These are phyloP conservation scores for Euphydryas editha DNA, from an alignment of 2,888 invertebrate genomes.

Conservation along the genomic window DNA sequence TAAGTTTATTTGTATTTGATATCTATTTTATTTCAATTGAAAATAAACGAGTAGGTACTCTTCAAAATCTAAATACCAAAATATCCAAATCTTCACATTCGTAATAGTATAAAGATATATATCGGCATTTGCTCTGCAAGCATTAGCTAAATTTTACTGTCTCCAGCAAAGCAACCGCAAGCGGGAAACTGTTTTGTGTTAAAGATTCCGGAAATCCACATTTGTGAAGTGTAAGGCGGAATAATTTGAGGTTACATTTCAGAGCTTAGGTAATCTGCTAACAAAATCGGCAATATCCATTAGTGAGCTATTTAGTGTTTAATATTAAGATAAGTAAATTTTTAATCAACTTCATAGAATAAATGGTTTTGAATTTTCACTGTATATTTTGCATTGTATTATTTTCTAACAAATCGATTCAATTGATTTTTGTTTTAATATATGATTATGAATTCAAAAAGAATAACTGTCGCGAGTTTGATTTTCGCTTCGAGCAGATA, in stretches of 20 bases:
- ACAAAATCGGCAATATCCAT: constrained; percentile 1
- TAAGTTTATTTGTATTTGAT: too few species aligned
- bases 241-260: constrained; percentile 8
- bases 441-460: too few species aligned
- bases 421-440: too few species aligned
- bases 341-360: too few species aligned
- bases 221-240: constrained; percentile 7
- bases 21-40: too few species aligned
- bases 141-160: constrained; percentile 15
- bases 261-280: background rate
- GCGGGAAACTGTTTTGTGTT: constrained; percentile 14
- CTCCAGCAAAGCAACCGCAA: constrained; percentile 9
- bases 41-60: background rate
- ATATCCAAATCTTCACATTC: background rate
- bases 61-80: background rate
- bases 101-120: background rate
- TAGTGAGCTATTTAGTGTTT: background rate
- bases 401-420: too few species aligned
- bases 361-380: too few species aligned
- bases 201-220: constrained; percentile 15
- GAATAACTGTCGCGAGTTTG: too few species aligned
- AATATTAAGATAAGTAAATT: too few species aligned
- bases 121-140: background rate
- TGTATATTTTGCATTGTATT: too few species aligned
- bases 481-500: too few species aligned